Evolutionary conservation across 1,140 invertebrate genomes (phyloP), one percentile per base, ranked within the genome.

Genomic region (Aricia agestis): DNA sequence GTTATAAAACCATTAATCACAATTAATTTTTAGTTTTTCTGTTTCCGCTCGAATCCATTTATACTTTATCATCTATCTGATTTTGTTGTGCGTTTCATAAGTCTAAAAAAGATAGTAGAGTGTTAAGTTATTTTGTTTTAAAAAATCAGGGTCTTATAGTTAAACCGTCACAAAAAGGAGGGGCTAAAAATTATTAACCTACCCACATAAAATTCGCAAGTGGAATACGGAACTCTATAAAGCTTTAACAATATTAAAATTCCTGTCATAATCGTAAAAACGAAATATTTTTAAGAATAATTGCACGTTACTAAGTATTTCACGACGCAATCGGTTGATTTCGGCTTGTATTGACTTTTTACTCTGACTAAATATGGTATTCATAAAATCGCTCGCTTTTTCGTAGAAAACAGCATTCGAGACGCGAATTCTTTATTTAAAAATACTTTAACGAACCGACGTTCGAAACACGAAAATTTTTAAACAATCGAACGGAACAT

Each of bases 301-400:
- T 79, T 69, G 61, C 72, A 78, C 74, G 78, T 80, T 78, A 72
- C 72, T 69, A 79, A 78, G 75, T 79, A 79, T 81, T 78, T 76
- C 75, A 79, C 78, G 78, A 70, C 69, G 63, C 75, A 73, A 79
- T 79, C 79, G 73, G 66, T 72, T 66, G 74, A 74, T 68, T 74
- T 71, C 76, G 72, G 72, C 75, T 74, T 74, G 72, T 63, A 72
- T 72, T 69, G 76, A 78, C 78, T 81, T 80, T 76, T 82, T 80
- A 75, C 71, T 76, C 73, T 71, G 67, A 70, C 80, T 79, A 75
- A 78, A 83, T 83, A 85, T 85, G 82, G 82, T 78, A 83, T 82
- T 81, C 80, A 81, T 76, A 81, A 82, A 82, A 74, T 69, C 73
- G 63, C 57, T 71, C 73, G 71, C 58, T 76, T 82, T 81, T 83